A percentile compares a stretch with the other conserved stretches of the same genome.
Evolutionary conservation across 2,888 invertebrate genomes (phyloP).

Genomic region (Conistra vaccinii): DNA sequence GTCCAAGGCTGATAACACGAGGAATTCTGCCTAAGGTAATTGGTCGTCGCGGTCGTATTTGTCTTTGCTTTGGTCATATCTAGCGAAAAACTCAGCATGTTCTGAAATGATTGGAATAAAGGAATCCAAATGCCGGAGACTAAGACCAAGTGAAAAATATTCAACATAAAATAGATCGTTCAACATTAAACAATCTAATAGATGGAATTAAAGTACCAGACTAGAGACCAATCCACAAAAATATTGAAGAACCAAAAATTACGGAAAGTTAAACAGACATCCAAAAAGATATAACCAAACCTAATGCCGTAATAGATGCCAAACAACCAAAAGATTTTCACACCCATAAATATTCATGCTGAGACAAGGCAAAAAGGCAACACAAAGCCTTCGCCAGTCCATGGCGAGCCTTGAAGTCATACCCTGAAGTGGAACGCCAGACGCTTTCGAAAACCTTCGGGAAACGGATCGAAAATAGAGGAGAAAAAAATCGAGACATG

Average conservation of each 20-base stretch:
- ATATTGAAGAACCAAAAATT: not conserved
- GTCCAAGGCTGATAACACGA: not conserved
- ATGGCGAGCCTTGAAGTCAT: conserved; percentile 75
- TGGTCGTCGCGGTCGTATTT: not conserved
- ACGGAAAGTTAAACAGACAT: not conserved
- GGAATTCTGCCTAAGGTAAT: not conserved
- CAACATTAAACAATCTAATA: not conserved
- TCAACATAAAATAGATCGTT: too few relatives aligned
- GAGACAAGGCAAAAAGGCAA: conserved; percentile 70
- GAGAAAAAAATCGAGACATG: conserved; percentile 90
- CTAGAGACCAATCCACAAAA: too few relatives aligned
- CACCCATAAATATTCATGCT: conserved; percentile 66
- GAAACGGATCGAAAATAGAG: conserved; percentile 89
- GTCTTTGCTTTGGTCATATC: not conserved
- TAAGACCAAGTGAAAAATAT: too few relatives aligned
- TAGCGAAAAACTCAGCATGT: not conserved
- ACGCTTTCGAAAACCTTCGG: conserved; percentile 86
- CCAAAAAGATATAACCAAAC: conserved; percentile 2
- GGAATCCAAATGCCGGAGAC: too few relatives aligned
- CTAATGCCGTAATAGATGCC: conserved; percentile 25
- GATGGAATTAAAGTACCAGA: not conserved
- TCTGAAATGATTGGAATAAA: too few relatives aligned
- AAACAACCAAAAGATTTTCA: conserved; percentile 53
- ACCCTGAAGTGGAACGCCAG: conserved; percentile 86
- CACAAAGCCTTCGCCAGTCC: conserved; percentile 69